phyloP scores from a whole-genome alignment of 2,113 vertebrate species.

The Aix galericulata region DNA sequence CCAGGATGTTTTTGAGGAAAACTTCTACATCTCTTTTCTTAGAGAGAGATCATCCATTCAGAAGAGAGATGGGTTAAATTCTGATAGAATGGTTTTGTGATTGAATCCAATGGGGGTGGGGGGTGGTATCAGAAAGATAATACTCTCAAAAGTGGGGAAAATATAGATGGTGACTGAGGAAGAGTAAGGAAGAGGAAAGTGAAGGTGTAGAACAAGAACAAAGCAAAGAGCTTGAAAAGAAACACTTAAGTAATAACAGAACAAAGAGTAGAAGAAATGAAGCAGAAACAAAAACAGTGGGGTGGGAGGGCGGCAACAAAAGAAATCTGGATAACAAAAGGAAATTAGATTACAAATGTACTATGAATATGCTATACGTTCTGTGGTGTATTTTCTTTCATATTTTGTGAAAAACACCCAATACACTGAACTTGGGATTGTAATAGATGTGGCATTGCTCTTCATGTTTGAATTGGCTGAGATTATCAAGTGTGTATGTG shows the following conservation, averaged over 20 bases:
- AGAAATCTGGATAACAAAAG: not conserved
- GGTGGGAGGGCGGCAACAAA: not conserved
- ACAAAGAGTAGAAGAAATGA: not conserved
- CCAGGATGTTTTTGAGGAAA: slow-evolving; percentile 6
- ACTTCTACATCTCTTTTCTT: not conserved
- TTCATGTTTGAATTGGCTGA: not conserved
- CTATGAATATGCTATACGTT: not conserved
- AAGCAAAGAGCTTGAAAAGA: not conserved
- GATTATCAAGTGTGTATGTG: not conserved
- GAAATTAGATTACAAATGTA: not conserved
- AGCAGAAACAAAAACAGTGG: not conserved
- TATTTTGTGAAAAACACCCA: not conserved
- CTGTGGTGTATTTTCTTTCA: not conserved
- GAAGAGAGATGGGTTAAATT: not conserved
- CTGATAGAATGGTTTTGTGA: not conserved
- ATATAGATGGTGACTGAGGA: not conserved
- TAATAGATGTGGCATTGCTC: not conserved
- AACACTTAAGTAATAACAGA: not conserved
- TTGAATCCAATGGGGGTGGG: not conserved
- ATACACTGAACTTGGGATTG: not conserved
- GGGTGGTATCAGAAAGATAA: not conserved
- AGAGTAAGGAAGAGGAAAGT: not conserved
- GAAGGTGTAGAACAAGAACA: not conserved
- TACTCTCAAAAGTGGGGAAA: not conserved
- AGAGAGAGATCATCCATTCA: not conserved